phyloP scores from a whole-genome alignment of 2,888 invertebrate species.

The Himalopsyche japonica region DNA sequence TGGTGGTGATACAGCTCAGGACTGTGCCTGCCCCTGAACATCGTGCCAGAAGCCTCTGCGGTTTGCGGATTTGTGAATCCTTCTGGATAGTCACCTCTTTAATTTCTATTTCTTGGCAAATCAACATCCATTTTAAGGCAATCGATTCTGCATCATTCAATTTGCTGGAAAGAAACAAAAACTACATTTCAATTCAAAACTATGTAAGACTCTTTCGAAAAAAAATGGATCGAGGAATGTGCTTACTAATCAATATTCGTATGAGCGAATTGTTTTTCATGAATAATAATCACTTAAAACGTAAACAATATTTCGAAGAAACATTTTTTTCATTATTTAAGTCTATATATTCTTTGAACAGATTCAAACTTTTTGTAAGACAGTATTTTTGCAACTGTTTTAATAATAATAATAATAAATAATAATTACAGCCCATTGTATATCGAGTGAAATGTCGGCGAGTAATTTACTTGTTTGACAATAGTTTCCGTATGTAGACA shows the following conservation, averaged over 20 bases:
- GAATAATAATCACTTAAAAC: background rate
- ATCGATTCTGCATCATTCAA: background rate
- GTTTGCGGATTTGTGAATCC: background rate
- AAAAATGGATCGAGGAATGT: background rate
- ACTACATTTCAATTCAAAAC: background rate
- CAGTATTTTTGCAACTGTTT: background rate
- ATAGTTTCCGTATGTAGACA: background rate
- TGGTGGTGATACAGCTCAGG: constrained; percentile 85
- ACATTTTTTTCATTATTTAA: too few relatives aligned
- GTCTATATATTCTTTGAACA: too few relatives aligned
- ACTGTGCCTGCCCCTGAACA: constrained; percentile 65
- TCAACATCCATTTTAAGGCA: background rate
- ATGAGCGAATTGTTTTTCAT: background rate
- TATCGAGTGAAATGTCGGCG: background rate
- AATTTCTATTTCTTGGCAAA: background rate
- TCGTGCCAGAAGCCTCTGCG: constrained; percentile 46
- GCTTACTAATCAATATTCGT: background rate
- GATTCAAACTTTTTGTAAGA: too few relatives aligned
- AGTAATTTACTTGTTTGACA: background rate
- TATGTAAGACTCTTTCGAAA: background rate
- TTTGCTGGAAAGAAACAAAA: background rate
- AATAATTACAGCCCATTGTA: background rate
- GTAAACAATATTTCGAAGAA: background rate
- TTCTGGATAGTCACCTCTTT: background rate
- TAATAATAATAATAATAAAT: background rate